Evolutionary conservation across 2,113 vertebrate genomes (phyloP), one percentile per base, ranked within the genome.

Genomic region (Glaucomys volans): DNA sequence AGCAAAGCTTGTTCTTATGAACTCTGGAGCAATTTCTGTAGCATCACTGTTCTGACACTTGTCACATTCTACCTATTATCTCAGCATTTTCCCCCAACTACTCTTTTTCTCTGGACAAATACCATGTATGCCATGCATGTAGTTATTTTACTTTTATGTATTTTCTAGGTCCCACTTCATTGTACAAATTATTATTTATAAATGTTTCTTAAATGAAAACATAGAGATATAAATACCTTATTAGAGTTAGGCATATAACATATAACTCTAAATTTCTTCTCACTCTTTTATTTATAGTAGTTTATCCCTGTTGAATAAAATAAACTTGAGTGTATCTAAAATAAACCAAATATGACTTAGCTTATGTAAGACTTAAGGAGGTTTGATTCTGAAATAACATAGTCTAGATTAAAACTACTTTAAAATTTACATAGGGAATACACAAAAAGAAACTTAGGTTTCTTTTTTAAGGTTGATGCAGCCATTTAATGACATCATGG

Each of bases 281-380:
- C 44, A 79, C 54, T 37, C 8, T 93, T 86, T 95, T 85, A 91
- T 54, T 80, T 80, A 52, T 88, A 75, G 2, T 67, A 44, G 4
- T 13, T 11, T 74, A 30, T 75, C 14, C 14, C 47, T 80, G 2
- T 64, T 80, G 13, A 79, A 87, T 91, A 93, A 69, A 79, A 50
- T 37, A 83, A 37, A 12, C 3, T 35, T 81, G 18, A 72, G 32
- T 37, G 22, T 82, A 82, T 66, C 4, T 66, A 87, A 90, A 77
- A 72, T 69, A 87, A 87, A 8, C 8, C 28, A 85, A 69, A 9
- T 80, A 84, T 75, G 74, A 87, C 24, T 69, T 95, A 69, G 10
- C 9, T 79, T 24, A 74, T 52, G 6, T 5, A 93, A 66, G 24
- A 8, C 18, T 80, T 69, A 80, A n/a, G 1, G 3, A 75, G 35